Base-by-base conservation (phyloP, 1,140 invertebrate species). In the Palaemon carinicauda region DNA sequence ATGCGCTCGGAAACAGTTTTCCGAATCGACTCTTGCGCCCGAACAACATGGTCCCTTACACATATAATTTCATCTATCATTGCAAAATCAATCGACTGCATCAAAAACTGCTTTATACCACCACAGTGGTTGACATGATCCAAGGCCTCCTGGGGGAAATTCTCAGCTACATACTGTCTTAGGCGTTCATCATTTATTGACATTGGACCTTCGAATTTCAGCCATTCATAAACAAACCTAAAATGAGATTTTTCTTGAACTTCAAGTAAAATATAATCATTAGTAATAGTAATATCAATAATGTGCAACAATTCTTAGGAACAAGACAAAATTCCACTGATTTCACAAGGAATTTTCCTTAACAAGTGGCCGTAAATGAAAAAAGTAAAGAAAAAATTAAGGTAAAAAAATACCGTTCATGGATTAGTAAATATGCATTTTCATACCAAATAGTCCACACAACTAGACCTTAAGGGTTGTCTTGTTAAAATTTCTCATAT, bases 161-260 rank as follows among this genome's bases (percentile, higher is more conserved):
- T 83, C 29, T 88, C 87, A 3, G 80, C 41, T 17, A 88, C 81
- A 24, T 80, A 75, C 21, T 88, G 41, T 33, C 75, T 73, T 7
- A 88, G 77, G 24, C 87, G 56, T 7, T 56, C n/a, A 56, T 88
- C 87, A 60, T n/a, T 78, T 41, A 83, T 88, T 19, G 60, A 80
- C 87, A 88, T 88, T 0, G 87, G 87, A 51, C 80, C 81, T 29
- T 88, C 80, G 3, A 56, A 50, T 75, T 88, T 88, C 60, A 88
- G 53, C 87, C 87, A 88, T 21, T 83, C 87, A n/a, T 88, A 88
- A 75, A 88, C 80, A 50, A 88, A 88, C 14, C 87, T 88, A 74
- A 3, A 71, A 50, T 4, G 56, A 87, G 24, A 17, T 41, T 27
- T 31, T 4, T 19, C 15, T 0, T 24, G 0, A 53, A 0, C 75